These are phyloP conservation scores for Mallotus villosus DNA, from an alignment of 2,797 vertebrate species.

Conservation along the genomic window DNA sequence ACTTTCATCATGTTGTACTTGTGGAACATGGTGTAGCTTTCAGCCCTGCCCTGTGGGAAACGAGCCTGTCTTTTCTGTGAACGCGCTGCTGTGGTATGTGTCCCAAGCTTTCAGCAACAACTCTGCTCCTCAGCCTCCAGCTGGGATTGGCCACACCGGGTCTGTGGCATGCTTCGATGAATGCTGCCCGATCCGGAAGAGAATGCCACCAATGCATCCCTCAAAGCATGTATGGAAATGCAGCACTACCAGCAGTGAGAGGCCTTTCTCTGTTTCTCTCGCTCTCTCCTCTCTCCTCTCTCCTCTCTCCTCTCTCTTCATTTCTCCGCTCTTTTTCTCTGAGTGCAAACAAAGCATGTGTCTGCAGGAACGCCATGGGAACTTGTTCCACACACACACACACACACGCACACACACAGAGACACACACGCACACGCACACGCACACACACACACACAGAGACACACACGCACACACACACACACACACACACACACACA, in stretches of 20 bases:
- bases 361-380: neutral
- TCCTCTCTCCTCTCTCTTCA: constrained; percentile 23
- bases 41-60: constrained; percentile 77
- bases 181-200: constrained; percentile 59
- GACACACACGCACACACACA: constrained; percentile 9
- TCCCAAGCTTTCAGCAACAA: constrained; percentile 66
- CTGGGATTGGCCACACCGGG: constrained; percentile 68
- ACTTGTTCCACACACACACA: constrained; percentile 8
- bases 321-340: constrained; percentile 23
- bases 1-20: constrained; percentile 79
- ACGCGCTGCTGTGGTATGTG: constrained; percentile 52
- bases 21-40: constrained; percentile 78
- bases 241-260: constrained; percentile 5
- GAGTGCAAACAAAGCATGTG: constrained; percentile 11
- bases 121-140: constrained; percentile 69
- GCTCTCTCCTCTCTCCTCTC: constrained; percentile 36
- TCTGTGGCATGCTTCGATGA: constrained; percentile 65
- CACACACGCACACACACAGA: constrained; percentile 13
- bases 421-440: too few relatives aligned
- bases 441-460: neutral
- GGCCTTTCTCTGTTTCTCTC: constrained; percentile 47
- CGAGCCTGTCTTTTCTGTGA: constrained; percentile 68
- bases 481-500: constrained; percentile 16
- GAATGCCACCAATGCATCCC: constrained; percentile 65
- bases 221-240: constrained; percentile 53